Evolutionary conservation across 2,113 vertebrate genomes (phyloP).

Genomic region (Chaenogobius annularis): DNA sequence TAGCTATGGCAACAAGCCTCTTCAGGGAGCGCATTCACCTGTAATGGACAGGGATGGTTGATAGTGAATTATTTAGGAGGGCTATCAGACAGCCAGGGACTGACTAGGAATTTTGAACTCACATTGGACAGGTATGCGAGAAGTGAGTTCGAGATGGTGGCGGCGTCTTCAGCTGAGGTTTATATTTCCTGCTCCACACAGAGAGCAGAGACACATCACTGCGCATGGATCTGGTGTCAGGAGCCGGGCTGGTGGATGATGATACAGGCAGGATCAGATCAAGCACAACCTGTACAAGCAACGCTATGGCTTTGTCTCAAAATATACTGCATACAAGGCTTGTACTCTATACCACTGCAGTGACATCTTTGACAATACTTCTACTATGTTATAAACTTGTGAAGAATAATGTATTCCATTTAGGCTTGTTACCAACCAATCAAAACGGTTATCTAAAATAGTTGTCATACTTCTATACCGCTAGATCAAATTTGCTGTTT

Average conservation of each 20-base stretch:
- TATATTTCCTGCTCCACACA: slow-evolving; percentile 27
- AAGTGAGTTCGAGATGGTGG: slow-evolving; percentile 21
- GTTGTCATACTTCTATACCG: background rate
- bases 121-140: slow-evolving; percentile 40
- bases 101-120: slow-evolving; percentile 45
- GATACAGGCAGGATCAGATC: slow-evolving; percentile 2
- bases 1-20: slow-evolving; percentile 35
- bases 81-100: slow-evolving; percentile 45
- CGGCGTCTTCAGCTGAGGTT: slow-evolving; percentile 12
- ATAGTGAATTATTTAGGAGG: slow-evolving; percentile 66
- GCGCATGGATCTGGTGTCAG: slow-evolving; percentile 5
- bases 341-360: too few relatives aligned
- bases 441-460: too few relatives aligned
- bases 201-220: background rate
- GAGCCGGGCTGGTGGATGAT: background rate
- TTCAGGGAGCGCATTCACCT: slow-evolving; percentile 39
- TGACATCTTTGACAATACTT: too few relatives aligned
- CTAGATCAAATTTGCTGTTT: background rate
- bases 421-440: too few relatives aligned
- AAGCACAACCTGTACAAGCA: slow-evolving; percentile 3
- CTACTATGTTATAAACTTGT: too few relatives aligned
- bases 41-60: slow-evolving; percentile 43
- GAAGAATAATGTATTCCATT: too few relatives aligned
- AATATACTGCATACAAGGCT: too few relatives aligned
- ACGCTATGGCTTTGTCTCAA: background rate